Percentiles rank a stretch among this genome's conserved stretches.
These are phyloP conservation scores for Chrosomus eos DNA, from an alignment of 2,797 vertebrate species.

Conservation along the genomic window DNA sequence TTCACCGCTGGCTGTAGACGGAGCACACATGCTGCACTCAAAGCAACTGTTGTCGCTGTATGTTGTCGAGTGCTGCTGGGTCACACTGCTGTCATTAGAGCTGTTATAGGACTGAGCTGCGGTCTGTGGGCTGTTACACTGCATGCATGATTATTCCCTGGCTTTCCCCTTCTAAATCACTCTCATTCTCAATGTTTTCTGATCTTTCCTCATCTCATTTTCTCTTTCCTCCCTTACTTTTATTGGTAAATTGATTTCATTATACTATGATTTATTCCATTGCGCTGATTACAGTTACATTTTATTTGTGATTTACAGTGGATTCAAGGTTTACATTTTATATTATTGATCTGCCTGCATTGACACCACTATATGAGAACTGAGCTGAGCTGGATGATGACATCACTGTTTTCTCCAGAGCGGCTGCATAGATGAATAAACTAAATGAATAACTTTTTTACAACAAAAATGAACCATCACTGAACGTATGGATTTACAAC, in stretches of 20 bases:
- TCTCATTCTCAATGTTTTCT: constrained; percentile 1
- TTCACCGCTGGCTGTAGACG: neutral
- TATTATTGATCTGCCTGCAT: no score
- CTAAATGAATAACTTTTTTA: no score
- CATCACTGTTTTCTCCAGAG: no score
- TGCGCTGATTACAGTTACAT: neutral
- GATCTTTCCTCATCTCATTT: constrained; percentile 16
- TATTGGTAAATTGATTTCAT: neutral
- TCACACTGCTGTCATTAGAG: constrained; percentile 23
- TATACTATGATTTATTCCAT: neutral
- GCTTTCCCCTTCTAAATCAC: constrained; percentile 2
- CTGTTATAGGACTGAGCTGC: constrained; percentile 8
- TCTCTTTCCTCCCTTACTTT: neutral
- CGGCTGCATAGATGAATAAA: no score
- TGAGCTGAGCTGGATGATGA: no score
- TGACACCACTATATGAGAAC: no score
- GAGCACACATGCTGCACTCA: constrained; percentile 20
- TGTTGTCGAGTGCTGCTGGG: constrained; percentile 6
- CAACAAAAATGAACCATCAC: no score
- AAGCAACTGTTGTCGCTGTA: constrained; percentile 26
- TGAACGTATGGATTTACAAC: no score
- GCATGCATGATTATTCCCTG: constrained; percentile 13
- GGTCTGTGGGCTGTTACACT: constrained; percentile 6
- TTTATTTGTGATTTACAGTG: neutral
- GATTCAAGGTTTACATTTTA: neutral